These are phyloP conservation scores for Aptenodytes patagonicus DNA, from an alignment of 2,113 vertebrate species.

Conservation along the genomic window DNA sequence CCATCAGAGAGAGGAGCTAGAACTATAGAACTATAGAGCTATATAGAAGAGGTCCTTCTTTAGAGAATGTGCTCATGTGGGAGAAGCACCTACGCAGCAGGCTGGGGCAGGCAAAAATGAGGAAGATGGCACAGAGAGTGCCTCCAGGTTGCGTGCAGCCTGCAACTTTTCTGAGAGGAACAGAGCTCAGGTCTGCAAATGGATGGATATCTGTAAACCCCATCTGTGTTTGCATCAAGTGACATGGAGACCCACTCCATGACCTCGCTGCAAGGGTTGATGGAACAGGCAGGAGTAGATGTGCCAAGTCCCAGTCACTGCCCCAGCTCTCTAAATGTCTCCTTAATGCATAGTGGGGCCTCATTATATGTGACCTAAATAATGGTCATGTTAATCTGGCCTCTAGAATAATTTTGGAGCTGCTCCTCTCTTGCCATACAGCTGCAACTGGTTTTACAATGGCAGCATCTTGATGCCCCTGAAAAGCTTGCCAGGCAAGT, in stretches of 20 bases:
- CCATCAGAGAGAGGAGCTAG: neutral
- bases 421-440: neutral
- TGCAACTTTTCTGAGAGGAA: neutral
- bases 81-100: neutral
- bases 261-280: neutral
- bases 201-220: neutral
- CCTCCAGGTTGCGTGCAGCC: neutral
- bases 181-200: neutral
- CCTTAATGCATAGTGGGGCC: fast-evolving
- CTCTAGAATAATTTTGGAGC: neutral
- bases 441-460: neutral
- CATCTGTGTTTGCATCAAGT: neutral
- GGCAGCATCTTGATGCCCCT: neutral
- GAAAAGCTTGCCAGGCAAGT: neutral
- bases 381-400: neutral
- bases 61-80: neutral
- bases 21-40: no score
- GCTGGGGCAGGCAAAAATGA: neutral
- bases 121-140: neutral
- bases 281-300: neutral
- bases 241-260: neutral
- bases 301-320: neutral
- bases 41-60: neutral
- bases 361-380: neutral
- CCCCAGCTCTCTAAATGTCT: neutral